These are phyloP conservation scores for Agrypnia vestita DNA, from an alignment of 1,140 invertebrate genomes.

Conservation along the genomic window DNA sequence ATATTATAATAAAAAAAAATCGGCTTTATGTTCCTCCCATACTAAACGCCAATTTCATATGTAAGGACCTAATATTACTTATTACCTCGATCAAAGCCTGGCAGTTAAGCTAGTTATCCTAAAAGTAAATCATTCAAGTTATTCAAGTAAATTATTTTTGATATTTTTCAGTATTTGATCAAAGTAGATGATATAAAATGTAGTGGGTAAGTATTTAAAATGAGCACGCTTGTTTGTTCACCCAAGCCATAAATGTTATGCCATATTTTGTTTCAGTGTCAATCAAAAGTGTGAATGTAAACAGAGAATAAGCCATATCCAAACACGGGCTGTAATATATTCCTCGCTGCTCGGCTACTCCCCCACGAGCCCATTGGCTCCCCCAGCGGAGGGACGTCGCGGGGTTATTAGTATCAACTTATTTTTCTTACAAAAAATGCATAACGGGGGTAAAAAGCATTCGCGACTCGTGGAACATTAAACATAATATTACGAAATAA, in stretches of 20 bases:
- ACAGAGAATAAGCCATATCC: constrained; percentile 39
- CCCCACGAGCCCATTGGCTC: constrained; percentile 1
- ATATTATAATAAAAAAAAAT: too few species aligned
- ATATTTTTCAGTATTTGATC: background rate
- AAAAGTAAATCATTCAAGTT: too few species aligned
- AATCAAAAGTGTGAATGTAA: constrained; percentile 42
- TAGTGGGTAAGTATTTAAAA: constrained; percentile 4
- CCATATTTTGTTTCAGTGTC: constrained; percentile 42
- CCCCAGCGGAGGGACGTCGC: background rate
- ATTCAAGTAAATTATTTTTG: too few species aligned
- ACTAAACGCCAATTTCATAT: too few species aligned
- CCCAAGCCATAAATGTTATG: constrained; percentile 35
- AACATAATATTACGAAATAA: background rate
- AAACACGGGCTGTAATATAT: constrained; percentile 40
- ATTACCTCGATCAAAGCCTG: too few species aligned
- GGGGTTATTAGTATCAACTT: constrained; percentile 32
- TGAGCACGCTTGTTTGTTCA: constrained; percentile 14
- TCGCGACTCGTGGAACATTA: too few species aligned
- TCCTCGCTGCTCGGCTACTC: background rate
- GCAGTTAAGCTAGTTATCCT: too few species aligned
- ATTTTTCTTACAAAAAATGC: constrained; percentile 10
- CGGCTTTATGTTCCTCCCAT: too few species aligned
- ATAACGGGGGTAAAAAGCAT: background rate
- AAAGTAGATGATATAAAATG: background rate
- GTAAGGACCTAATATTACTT: too few species aligned